Percentiles rank a stretch among this genome's conserved stretches.
Evolutionary conservation across 1,140 invertebrate species (phyloP).

Genomic region (Drosophila erecta): DNA sequence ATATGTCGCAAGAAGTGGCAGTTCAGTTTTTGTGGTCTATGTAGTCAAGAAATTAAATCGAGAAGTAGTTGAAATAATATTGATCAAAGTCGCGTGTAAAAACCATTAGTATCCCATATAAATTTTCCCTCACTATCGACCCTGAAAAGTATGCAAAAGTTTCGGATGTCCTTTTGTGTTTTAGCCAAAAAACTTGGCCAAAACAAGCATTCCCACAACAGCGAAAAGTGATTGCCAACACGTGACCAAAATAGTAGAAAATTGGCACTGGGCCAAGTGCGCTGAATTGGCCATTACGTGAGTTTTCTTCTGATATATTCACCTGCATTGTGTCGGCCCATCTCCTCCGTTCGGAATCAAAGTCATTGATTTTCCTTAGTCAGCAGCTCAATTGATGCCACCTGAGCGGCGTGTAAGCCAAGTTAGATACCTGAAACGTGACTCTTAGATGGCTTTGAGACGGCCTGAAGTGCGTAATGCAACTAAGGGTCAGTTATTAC

Average conservation of each 20-base stretch:
- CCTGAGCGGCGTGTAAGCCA: conserved; percentile 24
- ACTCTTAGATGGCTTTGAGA: conserved; percentile 50
- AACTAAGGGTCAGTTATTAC: conserved; percentile 18
- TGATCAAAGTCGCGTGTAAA: background rate
- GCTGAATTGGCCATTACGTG: conserved; percentile 62
- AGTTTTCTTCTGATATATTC: conserved; percentile 20
- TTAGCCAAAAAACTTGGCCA: conserved; percentile 27
- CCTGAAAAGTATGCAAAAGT: conserved; percentile 65
- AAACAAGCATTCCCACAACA: conserved; percentile 11
- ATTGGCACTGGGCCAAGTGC: conserved; percentile 65
- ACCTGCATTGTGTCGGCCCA: conserved; percentile 40
- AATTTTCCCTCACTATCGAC: conserved; percentile 11
- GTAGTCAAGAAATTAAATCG: no score
- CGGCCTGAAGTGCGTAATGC: conserved; percentile 52
- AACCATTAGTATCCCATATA: background rate
- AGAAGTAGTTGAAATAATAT: no score
- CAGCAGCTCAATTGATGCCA: conserved; percentile 40
- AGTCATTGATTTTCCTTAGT: conserved; percentile 68
- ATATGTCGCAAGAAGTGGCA: background rate
- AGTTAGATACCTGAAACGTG: conserved; percentile 49
- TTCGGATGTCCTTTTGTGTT: conserved; percentile 18
- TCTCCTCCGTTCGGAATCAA: conserved; percentile 45
- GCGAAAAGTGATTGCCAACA: conserved; percentile 48
- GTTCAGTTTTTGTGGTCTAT: background rate
- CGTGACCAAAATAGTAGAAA: conserved; percentile 38